Percentiles rank a stretch among this genome's conserved stretches.
These are phyloP conservation scores for Anthoscopus minutus DNA, from an alignment of 2,113 vertebrate genomes.

Conservation along the genomic window DNA sequence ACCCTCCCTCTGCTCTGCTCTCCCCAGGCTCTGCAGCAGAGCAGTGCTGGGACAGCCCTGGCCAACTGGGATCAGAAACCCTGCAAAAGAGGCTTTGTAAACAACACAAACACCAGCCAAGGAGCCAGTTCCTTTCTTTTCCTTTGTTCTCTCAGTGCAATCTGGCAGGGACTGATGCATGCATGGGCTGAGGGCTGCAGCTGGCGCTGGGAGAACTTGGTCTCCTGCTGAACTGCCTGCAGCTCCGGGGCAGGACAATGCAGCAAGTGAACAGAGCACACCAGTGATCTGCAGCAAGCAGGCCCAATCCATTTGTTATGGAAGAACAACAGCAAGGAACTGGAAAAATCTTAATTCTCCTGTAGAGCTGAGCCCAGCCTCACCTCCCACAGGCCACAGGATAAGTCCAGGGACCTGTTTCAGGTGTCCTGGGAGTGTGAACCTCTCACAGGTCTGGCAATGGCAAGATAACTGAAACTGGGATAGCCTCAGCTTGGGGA, in stretches of 20 bases:
- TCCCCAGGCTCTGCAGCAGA: not conserved
- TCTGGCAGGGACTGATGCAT: not conserved
- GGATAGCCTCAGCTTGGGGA: not conserved
- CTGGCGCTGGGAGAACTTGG: not conserved
- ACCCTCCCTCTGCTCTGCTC: not conserved
- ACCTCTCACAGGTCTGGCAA: not conserved
- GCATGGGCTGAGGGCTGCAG: not conserved
- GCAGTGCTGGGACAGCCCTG: not conserved
- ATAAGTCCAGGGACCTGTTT: not conserved
- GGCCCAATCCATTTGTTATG: not conserved
- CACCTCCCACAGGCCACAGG: fast-evolving
- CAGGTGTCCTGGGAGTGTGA: not conserved
- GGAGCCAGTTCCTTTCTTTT: not conserved
- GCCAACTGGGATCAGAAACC: not conserved
- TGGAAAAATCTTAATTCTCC: not conserved
- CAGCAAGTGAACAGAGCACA: not conserved
- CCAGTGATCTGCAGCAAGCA: not conserved
- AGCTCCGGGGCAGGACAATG: not conserved
- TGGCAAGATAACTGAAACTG: not conserved
- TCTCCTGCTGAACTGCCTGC: fast-evolving
- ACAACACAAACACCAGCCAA: not conserved
- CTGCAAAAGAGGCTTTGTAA: not conserved
- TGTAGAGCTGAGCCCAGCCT: not conserved
- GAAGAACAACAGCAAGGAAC: not conserved
- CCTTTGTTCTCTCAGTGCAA: not conserved